Base-by-base conservation (phyloP, 2,888 invertebrate genomes). In the Zhuqinia jingwanae region DNA sequence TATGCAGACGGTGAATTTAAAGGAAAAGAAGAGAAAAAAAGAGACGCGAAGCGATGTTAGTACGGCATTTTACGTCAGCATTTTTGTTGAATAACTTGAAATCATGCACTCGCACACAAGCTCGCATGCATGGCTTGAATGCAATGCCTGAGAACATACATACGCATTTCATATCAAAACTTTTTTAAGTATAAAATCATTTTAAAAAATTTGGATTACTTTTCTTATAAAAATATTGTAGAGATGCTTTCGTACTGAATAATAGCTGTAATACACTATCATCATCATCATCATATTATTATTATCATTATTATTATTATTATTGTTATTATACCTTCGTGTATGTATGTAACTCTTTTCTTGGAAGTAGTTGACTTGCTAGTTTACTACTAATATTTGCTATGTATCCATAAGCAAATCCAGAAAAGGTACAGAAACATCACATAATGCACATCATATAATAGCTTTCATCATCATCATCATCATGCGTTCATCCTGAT, bases 61-160 rank as follows among this genome's bases (percentile, higher is more conserved):
- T 70, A 68, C 30, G 80, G 70, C 42, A 70, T 53, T 80, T 80
- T 80, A 70, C 80, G 80, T 80, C 68, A 80, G 80, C 80, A n/a
- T 63, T 80, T 80, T 42, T 80, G 70, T 56, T 56, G 45, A 80
- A 80, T 56, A 58, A 68, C 65, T 70, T 70, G 79, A 80, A 36
- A 68, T 80, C 68, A 80, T 80, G 36, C 20, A 53, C 11, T 25
- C 63, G 22, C 45, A 53, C 30, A 63, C 63, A 63, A 27, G 11
- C 15, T 13, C 45, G 45, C 5, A 45, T 70, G 10, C 20, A 70
- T 70, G 20, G 3, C 8, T 20, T n/a, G n/a, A n/a, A 36, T 58
- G 36, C 10, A 50, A 56, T 36, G 30, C 22, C 11, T 36, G 36
- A 20, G 22, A 15, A 45, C 10, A 65, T 65, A 17, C 25, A 36